Base-by-base conservation (phyloP, 2,113 vertebrate species). In the Saguinus imperator region DNA sequence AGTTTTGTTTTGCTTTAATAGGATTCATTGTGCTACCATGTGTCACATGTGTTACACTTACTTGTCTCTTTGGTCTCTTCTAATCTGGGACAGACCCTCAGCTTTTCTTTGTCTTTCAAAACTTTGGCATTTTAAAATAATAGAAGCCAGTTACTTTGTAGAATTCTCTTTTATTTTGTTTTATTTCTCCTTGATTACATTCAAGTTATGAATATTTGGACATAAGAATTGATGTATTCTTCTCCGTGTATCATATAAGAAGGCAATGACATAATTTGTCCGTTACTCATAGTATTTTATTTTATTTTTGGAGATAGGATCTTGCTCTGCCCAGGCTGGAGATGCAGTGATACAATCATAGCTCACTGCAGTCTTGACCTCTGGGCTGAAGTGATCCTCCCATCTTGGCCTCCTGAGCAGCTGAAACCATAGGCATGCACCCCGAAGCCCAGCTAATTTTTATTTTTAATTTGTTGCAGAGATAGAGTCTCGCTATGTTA, bases 171-270 rank as follows among this genome's bases (percentile, higher is more conserved):
- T 40, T n/a, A 27, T 61, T 94, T 93, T 9, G 79, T 4, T 83
- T 73, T 96, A 40, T 91, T 94, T 94, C 32, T 32, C 75, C 17
- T 55, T 89, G 87, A 43, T 96, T 94, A 61, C 11, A 64, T 76
- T 91, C n/a, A 92, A 40, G 23, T n/a, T 76, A 29, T 80, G 29
- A 66, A 82, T 79, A 85, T 92, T 86, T 80, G 55, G 61, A 64
- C 27, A 64, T 64, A 64, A 80, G 48, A 93, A 94, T 66, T 76
- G n/a, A 58, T 75, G 11, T 70, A 32, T 64, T 64, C 61, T 64
- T 64, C 61, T 64, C 27, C 13, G 11, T 64, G 61, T 27, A 32
- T 64, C 61, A 32, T 64, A 13, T 64, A 64, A 64, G 27, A 14
- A 64, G 27, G 61, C 61, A 64, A 29, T 64, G 61, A 64, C 61